Conservation (phyloP, 2,113 vertebrate genomes). For the Equus quagga region DNA sequence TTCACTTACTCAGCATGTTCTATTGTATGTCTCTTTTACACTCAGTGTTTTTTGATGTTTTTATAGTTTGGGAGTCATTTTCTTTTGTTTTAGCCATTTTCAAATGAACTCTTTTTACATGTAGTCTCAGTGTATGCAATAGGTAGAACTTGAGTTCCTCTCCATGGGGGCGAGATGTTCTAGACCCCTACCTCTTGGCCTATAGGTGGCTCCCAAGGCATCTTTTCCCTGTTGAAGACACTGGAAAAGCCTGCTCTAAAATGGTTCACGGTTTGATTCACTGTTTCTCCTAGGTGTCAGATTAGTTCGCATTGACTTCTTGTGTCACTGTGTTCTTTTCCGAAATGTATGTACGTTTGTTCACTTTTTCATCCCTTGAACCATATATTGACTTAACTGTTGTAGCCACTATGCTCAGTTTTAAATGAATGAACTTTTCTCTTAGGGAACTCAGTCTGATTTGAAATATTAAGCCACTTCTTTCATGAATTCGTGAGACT, state of each 20-base stretch:
- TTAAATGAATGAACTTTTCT: background rate
- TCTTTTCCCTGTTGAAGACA: background rate
- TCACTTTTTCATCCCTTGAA: background rate
- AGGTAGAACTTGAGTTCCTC: background rate
- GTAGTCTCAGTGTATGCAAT: background rate
- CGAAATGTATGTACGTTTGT: background rate
- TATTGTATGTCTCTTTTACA: background rate
- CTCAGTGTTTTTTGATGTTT: background rate
- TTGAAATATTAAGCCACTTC: background rate
- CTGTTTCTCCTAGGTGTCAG: background rate
- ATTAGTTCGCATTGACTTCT: background rate
- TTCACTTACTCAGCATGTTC: background rate
- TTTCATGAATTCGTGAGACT: background rate
- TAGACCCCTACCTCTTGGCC: background rate
- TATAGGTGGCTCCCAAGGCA: background rate
- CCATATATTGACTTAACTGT: background rate
- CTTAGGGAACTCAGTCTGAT: background rate
- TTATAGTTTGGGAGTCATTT: background rate
- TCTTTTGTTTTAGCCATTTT: background rate
- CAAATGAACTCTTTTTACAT: background rate
- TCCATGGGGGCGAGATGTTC: background rate
- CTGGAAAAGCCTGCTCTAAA: background rate
- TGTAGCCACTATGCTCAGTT: background rate
- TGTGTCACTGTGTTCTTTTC: background rate
- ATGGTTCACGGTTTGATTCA: background rate